phyloP scores from a whole-genome alignment of 2,888 invertebrate species.

The Netelia virgata region DNA sequence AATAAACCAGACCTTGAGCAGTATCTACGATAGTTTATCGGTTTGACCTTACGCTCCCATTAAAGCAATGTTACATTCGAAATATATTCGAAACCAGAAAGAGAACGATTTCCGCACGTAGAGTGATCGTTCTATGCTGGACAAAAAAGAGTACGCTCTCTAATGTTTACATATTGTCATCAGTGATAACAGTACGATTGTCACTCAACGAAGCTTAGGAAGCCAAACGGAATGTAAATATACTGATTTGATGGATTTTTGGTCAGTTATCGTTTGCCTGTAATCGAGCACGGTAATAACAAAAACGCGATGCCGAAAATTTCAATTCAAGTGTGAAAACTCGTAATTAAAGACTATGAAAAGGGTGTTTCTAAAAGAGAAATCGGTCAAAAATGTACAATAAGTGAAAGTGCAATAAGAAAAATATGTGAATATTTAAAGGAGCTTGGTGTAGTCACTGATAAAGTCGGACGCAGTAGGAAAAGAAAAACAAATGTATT shows the following conservation, averaged over 20 bases:
- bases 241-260: background rate
- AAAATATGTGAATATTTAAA: background rate
- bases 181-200: background rate
- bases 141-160: too few species aligned
- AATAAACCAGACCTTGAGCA: background rate
- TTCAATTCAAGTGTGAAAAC: background rate
- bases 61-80: too few species aligned
- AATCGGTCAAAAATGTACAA: background rate
- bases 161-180: slow-evolving; percentile 53
- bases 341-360: background rate
- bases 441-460: background rate
- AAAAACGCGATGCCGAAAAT: background rate
- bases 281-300: background rate
- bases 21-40: too few species aligned
- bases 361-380: background rate
- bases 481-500: background rate
- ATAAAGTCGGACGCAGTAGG: background rate
- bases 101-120: slow-evolving; percentile 23
- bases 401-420: background rate
- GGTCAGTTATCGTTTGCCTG: background rate
- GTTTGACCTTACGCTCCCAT: too few species aligned
- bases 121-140: too few species aligned
- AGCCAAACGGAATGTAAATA: slow-evolving; percentile 1
- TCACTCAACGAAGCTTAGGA: background rate
- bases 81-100: too few species aligned